Base-by-base conservation (phyloP, 2,888 invertebrate species). In the Rotaria sp. region DNA sequence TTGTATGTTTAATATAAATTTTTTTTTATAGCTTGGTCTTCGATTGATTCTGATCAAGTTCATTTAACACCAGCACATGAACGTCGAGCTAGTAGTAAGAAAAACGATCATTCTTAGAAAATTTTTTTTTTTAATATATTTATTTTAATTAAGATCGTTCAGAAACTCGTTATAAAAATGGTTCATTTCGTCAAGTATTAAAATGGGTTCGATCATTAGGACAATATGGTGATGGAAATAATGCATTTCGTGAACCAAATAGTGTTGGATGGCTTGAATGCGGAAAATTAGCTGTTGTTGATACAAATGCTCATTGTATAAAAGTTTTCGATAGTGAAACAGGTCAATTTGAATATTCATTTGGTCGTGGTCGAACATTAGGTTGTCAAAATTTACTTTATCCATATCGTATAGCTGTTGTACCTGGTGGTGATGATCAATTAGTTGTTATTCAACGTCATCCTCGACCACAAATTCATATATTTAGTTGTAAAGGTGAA, bases 401-500 rank as follows among this genome's bases (percentile, higher is more conserved):
- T 67, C 67, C 67, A 15, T 67, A 67, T 21, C 67, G 67, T 35
- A 67, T 67, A 18, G 67, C 67, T 35, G 67, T 67, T 67, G 67
- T 67, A 67, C 67, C 67, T 35, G 67, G 67, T 67, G 67, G 67
- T 30, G 30, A 35, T 35, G 67, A 67, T 38, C 35, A 67, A 67
- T 21, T 67, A 21, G 67, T 67, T 67, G 67, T 67, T 35, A 67
- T 67, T 67, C 67, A 67, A 67, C 67, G 67, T 30, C 67, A 67
- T 67, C 67, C 67, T 30, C 67, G 67, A 35, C 67, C 67, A 67
- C 67, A 67, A 67, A 67, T 67, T 67, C 67, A 67, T 67, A 21
- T 67, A 1, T 67, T 67, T 35, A 67, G 35, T 67, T 15, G 7
- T 21, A 18, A 35, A 67, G 67, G 67, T 7, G 67, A 67, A 67